Conservation (phyloP, 2,113 vertebrate genomes). For the Eira barbara region DNA sequence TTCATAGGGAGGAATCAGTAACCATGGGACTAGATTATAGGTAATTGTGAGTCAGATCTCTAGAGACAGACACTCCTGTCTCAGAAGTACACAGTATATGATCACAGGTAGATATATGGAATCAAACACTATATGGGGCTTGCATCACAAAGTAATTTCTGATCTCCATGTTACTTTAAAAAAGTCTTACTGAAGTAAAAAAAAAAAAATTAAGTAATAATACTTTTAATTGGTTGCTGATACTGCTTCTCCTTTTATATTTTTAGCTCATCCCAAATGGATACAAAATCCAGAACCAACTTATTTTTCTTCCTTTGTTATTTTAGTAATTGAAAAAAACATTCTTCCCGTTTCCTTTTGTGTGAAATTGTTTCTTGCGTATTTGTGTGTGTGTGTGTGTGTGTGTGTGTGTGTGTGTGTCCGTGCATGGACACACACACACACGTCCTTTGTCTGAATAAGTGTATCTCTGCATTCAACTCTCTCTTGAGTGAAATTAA, state of each 20-base stretch:
- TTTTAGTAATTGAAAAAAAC: neutral
- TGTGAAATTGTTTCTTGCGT: neutral
- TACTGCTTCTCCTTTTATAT: neutral
- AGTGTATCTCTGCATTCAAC: neutral
- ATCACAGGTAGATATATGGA: neutral
- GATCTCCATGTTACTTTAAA: neutral
- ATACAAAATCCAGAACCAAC: neutral
- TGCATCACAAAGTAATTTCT: neutral
- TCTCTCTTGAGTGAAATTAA: neutral
- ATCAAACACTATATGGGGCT: neutral
- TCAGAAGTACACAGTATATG: neutral
- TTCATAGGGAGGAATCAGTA: neutral
- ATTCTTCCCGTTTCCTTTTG: neutral
- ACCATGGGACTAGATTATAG: neutral
- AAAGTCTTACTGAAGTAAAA: neutral
- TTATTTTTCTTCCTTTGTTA: neutral
- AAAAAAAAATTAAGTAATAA: too few relatives aligned
- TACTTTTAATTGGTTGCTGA: neutral
- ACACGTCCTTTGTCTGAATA: neutral
- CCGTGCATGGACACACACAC: too few relatives aligned
- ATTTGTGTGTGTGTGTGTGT: neutral
- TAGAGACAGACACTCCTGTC: neutral
- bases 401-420: too few relatives aligned
- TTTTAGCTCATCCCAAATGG: neutral
- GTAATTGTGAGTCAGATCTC: neutral